Evolutionary conservation across 2,113 vertebrate genomes (phyloP).

Genomic region (Hirundichthys speculiger): DNA sequence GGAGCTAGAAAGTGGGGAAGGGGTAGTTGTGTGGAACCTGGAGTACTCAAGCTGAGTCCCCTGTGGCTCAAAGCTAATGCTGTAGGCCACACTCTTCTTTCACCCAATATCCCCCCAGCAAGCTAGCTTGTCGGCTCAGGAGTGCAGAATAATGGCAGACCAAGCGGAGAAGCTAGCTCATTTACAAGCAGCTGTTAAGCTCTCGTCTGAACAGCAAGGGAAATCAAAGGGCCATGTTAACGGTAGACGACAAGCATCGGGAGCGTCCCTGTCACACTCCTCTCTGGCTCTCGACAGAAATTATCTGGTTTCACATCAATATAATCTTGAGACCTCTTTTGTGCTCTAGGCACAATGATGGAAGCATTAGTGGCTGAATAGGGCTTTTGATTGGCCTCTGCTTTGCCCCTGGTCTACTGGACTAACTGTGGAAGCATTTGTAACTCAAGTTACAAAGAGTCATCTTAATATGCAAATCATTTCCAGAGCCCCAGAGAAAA

Average conservation of each 20-base stretch:
- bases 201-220: conserved; percentile 85
- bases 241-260: conserved; percentile 84
- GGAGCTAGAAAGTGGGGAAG: conserved; percentile 33
- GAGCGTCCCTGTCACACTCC: conserved; percentile 77
- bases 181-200: conserved; percentile 94
- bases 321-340: conserved; percentile 76
- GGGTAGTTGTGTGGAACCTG: conserved; percentile 45
- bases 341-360: conserved; percentile 69
- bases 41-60: conserved; percentile 85
- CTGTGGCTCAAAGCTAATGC: conserved; percentile 84
- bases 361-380: conserved; percentile 66
- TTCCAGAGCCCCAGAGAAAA: conserved; percentile 43
- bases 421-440: conserved; percentile 56
- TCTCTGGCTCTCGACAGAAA: conserved; percentile 77
- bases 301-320: conserved; percentile 82
- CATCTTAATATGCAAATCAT: conserved; percentile 67
- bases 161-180: conserved; percentile 83
- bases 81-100: conserved; percentile 82
- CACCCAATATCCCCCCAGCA: conserved; percentile 86
- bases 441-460: conserved; percentile 61
- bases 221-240: conserved; percentile 87
- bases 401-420: conserved; percentile 44
- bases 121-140: conserved; percentile 89
- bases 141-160: conserved; percentile 86
- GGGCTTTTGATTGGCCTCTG: conserved; percentile 72